These are phyloP conservation scores for Paramacrobiotus metropolitanus DNA, from an alignment of 1,140 invertebrate species.

Conservation along the genomic window DNA sequence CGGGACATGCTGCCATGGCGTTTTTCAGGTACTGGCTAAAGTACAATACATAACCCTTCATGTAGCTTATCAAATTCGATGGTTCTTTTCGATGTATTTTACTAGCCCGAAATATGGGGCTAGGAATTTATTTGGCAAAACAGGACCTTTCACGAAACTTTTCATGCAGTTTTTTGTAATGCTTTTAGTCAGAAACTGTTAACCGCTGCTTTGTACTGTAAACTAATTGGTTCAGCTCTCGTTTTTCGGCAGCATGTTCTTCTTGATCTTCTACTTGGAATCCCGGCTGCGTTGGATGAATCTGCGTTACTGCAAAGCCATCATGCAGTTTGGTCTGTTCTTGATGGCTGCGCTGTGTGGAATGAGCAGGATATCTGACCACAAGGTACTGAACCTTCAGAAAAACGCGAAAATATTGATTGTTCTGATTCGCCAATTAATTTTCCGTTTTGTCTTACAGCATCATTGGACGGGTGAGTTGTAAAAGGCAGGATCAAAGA, in stretches of 20 bases:
- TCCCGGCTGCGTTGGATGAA: conserved; percentile 1
- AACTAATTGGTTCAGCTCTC: background rate
- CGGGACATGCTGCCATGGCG: background rate
- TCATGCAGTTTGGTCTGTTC: background rate
- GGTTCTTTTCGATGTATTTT: too few relatives aligned
- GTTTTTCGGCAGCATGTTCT: background rate
- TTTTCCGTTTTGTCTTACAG: background rate
- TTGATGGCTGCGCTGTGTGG: background rate
- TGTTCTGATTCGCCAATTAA: background rate
- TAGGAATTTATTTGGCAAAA: too few relatives aligned
- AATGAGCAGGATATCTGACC: background rate
- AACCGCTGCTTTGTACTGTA: too few relatives aligned
- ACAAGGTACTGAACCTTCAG: background rate
- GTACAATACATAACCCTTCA: too few relatives aligned
- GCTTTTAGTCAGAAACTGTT: too few relatives aligned
- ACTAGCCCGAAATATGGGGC: too few relatives aligned
- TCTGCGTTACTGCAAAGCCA: background rate
- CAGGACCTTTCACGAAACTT: too few relatives aligned
- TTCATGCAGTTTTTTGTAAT: too few relatives aligned
- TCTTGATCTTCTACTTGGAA: conserved; percentile 3
- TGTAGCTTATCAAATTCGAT: too few relatives aligned
- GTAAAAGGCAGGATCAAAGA: too few relatives aligned
- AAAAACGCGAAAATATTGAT: background rate
- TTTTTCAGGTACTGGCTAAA: background rate
- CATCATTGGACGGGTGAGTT: background rate